Evolutionary conservation across 2,888 invertebrate genomes (phyloP).

Genomic region (Griposia aprilina): DNA sequence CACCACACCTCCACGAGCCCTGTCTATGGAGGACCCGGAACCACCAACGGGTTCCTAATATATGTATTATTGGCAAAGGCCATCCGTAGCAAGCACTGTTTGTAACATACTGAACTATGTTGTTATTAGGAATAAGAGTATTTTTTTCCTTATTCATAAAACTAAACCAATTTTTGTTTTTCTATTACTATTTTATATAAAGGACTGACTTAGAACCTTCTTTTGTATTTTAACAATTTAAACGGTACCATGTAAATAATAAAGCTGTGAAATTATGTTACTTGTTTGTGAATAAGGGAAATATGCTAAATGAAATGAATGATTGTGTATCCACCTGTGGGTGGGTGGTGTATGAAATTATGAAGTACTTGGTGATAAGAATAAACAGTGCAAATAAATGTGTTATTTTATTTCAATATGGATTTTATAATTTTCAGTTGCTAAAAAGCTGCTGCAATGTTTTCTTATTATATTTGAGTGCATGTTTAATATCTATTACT

Average conservation of each 20-base stretch:
- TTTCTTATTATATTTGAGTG: not conserved
- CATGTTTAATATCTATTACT: not conserved
- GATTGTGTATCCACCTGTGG: slow-evolving; percentile 63
- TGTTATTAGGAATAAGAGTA: slow-evolving; percentile 60
- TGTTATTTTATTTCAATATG: slow-evolving; percentile 32
- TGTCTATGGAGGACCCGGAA: slow-evolving; percentile 86
- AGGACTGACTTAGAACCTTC: slow-evolving; percentile 68
- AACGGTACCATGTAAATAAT: slow-evolving; percentile 86
- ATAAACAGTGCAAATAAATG: slow-evolving; percentile 83
- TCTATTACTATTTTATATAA: slow-evolving; percentile 69
- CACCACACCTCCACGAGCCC: slow-evolving; percentile 81
- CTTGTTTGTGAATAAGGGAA: slow-evolving; percentile 80
- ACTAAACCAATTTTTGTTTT: slow-evolving; percentile 59
- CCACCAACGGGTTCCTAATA: slow-evolving; percentile 87
- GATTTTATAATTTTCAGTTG: slow-evolving; percentile 1
- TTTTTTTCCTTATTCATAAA: slow-evolving; percentile 78
- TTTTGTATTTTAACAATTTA: slow-evolving; percentile 71
- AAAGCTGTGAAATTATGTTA: slow-evolving; percentile 73
- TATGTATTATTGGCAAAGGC: slow-evolving; percentile 76
- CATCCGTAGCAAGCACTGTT: slow-evolving; percentile 81
- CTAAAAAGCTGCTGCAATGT: not conserved
- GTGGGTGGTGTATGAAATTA: slow-evolving; percentile 72
- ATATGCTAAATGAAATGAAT: slow-evolving; percentile 62
- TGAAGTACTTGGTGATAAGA: slow-evolving; percentile 74
- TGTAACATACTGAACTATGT: slow-evolving; percentile 70